Evolutionary conservation across 1,140 invertebrate genomes (phyloP).

Genomic region (Solen grandis): DNA sequence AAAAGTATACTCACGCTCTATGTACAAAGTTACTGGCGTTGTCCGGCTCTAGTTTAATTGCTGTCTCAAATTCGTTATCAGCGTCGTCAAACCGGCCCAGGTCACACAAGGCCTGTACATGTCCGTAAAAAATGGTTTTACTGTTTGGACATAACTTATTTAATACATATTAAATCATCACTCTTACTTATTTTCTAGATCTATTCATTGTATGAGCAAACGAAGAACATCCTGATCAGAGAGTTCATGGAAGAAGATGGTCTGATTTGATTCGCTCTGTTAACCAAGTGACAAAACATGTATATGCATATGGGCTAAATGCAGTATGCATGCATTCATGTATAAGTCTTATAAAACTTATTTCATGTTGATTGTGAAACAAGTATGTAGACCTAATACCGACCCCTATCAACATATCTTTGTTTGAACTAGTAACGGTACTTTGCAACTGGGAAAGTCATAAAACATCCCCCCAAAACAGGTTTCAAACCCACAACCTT

Average conservation of each 20-base stretch:
- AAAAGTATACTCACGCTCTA: constrained; percentile 86
- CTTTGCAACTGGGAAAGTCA: too few relatives aligned
- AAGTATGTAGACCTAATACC: too few relatives aligned
- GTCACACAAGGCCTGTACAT: constrained; percentile 86
- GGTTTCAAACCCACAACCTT: neutral
- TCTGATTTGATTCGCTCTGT: neutral
- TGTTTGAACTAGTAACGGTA: too few relatives aligned
- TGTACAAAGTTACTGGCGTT: constrained; percentile 94
- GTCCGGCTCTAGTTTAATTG: constrained; percentile 89
- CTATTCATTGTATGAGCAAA: too few relatives aligned
- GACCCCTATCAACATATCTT: too few relatives aligned
- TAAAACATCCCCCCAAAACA: neutral
- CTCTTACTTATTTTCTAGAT: neutral
- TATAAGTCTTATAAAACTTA: neutral
- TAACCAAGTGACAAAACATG: neutral
- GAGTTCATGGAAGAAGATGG: neutral
- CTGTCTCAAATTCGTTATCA: constrained; percentile 90
- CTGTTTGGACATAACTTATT: neutral
- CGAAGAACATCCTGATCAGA: too few relatives aligned
- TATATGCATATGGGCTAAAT: neutral
- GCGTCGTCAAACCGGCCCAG: constrained; percentile 91
- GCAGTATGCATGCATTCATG: neutral
- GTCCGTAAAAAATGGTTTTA: neutral
- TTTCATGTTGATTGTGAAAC: neutral
- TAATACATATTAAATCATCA: neutral